phyloP scores from a whole-genome alignment of 1,140 invertebrate genomes.

The Eupristina koningsbergeri region DNA sequence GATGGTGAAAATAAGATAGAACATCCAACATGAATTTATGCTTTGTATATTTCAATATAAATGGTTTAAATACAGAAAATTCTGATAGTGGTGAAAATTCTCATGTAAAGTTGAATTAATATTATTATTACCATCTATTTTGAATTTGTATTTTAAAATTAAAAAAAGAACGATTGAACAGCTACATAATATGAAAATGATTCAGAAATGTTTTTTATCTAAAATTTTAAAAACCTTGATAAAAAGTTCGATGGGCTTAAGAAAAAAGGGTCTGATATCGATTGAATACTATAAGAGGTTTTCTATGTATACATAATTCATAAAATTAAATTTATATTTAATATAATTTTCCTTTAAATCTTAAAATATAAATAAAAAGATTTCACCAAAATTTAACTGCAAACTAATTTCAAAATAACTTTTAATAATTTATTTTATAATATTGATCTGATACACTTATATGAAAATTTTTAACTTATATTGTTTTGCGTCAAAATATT shows the following conservation, averaged over 20 bases:
- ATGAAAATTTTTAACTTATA: too few relatives aligned
- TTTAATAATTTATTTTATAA: too few relatives aligned
- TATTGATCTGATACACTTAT: too few relatives aligned
- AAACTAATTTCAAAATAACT: too few relatives aligned
- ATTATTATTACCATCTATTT: background rate
- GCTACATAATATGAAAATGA: background rate
- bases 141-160: background rate
- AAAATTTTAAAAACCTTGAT: background rate
- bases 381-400: too few relatives aligned
- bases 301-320: too few relatives aligned
- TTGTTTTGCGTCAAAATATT: too few relatives aligned
- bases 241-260: too few relatives aligned
- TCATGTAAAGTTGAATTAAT: background rate
- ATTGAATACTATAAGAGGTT: background rate
- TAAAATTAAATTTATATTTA: too few relatives aligned
- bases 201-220: background rate
- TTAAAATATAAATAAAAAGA: too few relatives aligned
- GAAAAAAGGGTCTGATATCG: background rate
- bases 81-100: background rate
- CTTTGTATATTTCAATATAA: too few relatives aligned
- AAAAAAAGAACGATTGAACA: background rate
- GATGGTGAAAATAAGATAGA: background rate
- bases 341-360: too few relatives aligned
- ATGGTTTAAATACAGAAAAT: background rate
- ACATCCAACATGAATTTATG: background rate